phyloP scores from a whole-genome alignment of 2,888 invertebrate genomes.

The Metellina segmentata region DNA sequence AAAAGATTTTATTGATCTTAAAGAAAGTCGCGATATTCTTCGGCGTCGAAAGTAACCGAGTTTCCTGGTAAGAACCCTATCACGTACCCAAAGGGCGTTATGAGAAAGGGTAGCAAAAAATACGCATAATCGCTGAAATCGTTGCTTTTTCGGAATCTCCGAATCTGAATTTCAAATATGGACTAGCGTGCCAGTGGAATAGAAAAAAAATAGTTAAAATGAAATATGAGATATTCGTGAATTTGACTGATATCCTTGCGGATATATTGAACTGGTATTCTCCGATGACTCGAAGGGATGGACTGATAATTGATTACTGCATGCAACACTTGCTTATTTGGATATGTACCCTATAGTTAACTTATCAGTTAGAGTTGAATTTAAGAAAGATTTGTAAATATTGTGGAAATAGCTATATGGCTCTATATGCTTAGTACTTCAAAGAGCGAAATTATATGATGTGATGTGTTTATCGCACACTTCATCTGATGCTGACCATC shows the following conservation, averaged over 20 bases:
- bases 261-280: neutral
- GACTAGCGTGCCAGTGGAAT: neutral
- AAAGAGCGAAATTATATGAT: no score
- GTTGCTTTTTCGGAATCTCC: neutral
- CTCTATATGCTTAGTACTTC: no score
- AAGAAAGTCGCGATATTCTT: conserved; percentile 48
- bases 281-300: neutral
- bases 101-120: neutral
- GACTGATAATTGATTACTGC: neutral
- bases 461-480: no score
- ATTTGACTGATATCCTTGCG: neutral
- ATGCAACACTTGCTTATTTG: neutral
- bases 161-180: conserved; percentile 43
- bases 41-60: neutral
- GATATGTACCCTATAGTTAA: no score
- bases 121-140: conserved; percentile 4
- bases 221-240: neutral
- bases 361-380: no score
- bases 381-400: no score
- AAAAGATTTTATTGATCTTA: conserved; percentile 60
- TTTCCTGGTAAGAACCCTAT: conserved; percentile 22
- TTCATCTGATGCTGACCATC: no score
- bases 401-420: no score
- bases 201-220: conserved; percentile 18
- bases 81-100: conserved; percentile 18